Percentiles rank a stretch among this genome's conserved stretches.
Evolutionary conservation across 1,140 invertebrate genomes (phyloP).

Genomic region (Rhagoletis pomonella): DNA sequence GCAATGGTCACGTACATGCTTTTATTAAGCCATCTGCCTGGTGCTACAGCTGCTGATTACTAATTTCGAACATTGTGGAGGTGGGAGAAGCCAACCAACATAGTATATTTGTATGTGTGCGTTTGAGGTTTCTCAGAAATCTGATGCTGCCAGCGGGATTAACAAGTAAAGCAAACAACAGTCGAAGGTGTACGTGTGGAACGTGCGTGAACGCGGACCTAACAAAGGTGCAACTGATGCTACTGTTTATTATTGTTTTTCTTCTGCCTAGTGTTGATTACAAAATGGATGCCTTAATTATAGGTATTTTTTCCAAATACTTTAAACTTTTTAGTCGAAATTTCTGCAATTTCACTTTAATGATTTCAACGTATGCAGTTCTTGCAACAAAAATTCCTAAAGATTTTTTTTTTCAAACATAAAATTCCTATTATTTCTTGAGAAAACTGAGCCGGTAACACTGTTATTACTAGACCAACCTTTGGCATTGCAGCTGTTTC

Average conservation of each 20-base stretch:
- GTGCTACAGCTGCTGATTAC: constrained; percentile 40
- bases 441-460: too few species aligned
- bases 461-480: too few species aligned
- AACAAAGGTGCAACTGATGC: not conserved
- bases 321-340: too few species aligned
- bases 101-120: not conserved
- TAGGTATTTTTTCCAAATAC: not conserved
- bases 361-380: too few species aligned
- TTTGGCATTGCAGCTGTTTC: too few species aligned
- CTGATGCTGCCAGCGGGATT: constrained; percentile 25
- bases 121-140: not conserved
- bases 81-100: not conserved
- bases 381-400: too few species aligned
- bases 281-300: too few species aligned
- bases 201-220: not conserved
- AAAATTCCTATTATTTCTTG: too few species aligned
- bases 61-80: not conserved
- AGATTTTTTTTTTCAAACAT: too few species aligned
- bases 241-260: not conserved
- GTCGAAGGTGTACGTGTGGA: constrained; percentile 21
- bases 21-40: constrained; percentile 48
- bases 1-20: constrained; percentile 26
- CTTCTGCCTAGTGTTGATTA: not conserved
- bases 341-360: too few species aligned
- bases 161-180: constrained; percentile 22